phyloP scores from a whole-genome alignment of 64 coral and sea anemone species.

The Pachyseris speciosa region DNA sequence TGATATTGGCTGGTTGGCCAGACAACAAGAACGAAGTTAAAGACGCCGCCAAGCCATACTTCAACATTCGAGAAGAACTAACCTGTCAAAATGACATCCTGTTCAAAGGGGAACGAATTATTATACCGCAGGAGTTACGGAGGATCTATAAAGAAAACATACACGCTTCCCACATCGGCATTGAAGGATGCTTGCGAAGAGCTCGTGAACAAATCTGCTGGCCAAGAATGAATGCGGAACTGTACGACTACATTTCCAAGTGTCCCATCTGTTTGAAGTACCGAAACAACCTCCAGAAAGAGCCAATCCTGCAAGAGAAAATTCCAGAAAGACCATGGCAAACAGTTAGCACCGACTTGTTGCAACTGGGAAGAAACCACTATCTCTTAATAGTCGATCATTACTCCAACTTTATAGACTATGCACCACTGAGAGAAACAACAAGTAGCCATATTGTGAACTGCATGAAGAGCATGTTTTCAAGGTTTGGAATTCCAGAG shows the following conservation, averaged over 20 bases:
- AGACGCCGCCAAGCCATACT: too few relatives aligned
- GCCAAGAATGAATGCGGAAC: background rate
- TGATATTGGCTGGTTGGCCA: too few relatives aligned
- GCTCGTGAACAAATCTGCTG: background rate
- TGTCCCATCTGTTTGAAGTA: background rate
- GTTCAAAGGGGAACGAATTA: too few relatives aligned
- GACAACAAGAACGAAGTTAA: too few relatives aligned
- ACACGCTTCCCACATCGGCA: too few relatives aligned
- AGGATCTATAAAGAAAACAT: too few relatives aligned
- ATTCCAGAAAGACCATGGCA: slow-evolving; percentile 8
- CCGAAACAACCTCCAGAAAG: background rate
- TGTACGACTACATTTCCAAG: background rate
- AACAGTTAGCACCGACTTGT: slow-evolving; percentile 2
- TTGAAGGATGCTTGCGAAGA: background rate
- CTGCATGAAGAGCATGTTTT: slow-evolving; percentile 1
- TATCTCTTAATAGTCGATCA: slow-evolving; percentile 9
- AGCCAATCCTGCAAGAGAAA: background rate
- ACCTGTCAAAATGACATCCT: too few relatives aligned
- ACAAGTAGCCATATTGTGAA: background rate
- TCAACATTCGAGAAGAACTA: too few relatives aligned
- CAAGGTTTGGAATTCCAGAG: slow-evolving; percentile 42
- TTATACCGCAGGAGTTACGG: too few relatives aligned
- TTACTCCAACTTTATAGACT: background rate
- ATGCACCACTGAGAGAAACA: background rate
- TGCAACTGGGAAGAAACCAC: background rate